Evolutionary conservation across 2,797 vertebrate species (phyloP).

Genomic region (Heliangelus exortis): DNA sequence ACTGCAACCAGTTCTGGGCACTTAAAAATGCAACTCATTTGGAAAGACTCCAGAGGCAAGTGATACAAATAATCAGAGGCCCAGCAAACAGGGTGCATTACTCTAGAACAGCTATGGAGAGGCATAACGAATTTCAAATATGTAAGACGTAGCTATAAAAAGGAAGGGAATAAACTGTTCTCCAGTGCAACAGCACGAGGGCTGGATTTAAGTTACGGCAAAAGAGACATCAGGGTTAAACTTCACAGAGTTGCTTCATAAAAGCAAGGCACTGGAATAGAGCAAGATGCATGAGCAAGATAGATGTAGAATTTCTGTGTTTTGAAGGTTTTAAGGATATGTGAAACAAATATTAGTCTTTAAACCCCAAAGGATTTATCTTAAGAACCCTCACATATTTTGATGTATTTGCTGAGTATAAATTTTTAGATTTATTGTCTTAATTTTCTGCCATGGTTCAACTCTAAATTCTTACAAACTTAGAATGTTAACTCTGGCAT

Average conservation of each 20-base stretch:
- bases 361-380: not conserved
- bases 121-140: not conserved
- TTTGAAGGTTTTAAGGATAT: not conserved
- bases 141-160: not conserved
- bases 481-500: not conserved
- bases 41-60: not conserved
- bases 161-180: conserved; percentile 12
- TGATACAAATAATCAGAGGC: not conserved
- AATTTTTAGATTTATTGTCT: not conserved
- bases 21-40: not conserved
- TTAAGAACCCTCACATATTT: not conserved
- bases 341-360: not conserved
- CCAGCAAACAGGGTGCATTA: not conserved
- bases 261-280: not conserved
- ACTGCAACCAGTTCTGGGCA: not conserved
- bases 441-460: not conserved
- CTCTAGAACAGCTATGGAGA: not conserved
- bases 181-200: not conserved
- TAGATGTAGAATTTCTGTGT: not conserved
- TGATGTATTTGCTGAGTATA: not conserved
- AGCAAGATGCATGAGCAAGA: not conserved
- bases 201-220: not conserved
- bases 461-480: not conserved
- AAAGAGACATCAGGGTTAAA: not conserved
- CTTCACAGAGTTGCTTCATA: not conserved